Percentiles rank a stretch among this genome's conserved stretches.
These are phyloP conservation scores for Cheirogaleus major DNA, from an alignment of 2,797 vertebrate species.

Conservation along the genomic window DNA sequence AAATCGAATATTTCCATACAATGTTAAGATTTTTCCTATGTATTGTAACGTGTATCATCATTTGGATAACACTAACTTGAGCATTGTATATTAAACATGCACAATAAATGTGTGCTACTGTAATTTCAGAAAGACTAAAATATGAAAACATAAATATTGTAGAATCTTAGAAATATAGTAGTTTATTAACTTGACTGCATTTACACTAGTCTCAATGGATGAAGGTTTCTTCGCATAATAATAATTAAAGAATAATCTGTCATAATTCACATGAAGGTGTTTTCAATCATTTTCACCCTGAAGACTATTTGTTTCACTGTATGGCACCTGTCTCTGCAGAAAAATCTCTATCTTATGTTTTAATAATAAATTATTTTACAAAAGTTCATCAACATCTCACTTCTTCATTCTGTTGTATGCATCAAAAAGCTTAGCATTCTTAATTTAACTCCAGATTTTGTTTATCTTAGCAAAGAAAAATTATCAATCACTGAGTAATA, in stretches of 20 bases:
- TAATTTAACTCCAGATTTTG: conserved; percentile 9
- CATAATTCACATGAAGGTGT: not conserved
- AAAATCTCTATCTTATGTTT: not conserved
- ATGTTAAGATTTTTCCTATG: not conserved
- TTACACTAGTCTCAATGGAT: conserved; percentile 38
- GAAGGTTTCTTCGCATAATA: conserved; percentile 35
- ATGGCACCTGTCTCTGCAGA: not conserved
- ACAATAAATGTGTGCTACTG: not conserved
- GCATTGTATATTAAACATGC: not conserved
- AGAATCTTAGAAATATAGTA: not conserved
- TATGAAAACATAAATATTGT: not conserved
- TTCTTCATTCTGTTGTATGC: conserved; percentile 3
- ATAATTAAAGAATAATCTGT: conserved; percentile 43
- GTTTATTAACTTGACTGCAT: not conserved
- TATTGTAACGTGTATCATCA: not conserved
- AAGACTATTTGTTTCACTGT: not conserved
- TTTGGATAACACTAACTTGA: not conserved
- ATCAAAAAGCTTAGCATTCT: not conserved
- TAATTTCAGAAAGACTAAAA: not conserved
- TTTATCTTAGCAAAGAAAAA: not conserved
- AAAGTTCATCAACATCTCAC: not conserved
- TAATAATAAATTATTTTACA: conserved; percentile 24
- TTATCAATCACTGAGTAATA: not conserved
- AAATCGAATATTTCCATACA: not conserved
- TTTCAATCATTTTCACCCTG: conserved; percentile 14